Evolutionary conservation across 2,888 invertebrate species (phyloP).

Genomic region (Ypsolopha scabrella): DNA sequence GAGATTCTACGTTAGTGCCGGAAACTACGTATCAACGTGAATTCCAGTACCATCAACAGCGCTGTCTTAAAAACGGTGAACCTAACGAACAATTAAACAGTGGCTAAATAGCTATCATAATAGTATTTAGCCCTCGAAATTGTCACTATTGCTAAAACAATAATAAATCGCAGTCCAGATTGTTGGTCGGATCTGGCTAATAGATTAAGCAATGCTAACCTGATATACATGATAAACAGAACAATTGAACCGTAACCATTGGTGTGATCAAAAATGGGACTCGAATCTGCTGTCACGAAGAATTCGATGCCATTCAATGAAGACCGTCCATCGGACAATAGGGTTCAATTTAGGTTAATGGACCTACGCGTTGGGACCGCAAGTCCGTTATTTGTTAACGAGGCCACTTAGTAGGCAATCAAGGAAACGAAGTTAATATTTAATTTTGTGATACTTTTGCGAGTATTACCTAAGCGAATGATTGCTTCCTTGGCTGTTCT

Average conservation of each 20-base stretch:
- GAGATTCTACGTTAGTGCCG: conserved; percentile 34
- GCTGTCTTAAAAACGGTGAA: conserved; percentile 23
- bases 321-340: conserved; percentile 29
- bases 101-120: too few relatives aligned
- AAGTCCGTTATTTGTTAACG: conserved; percentile 10
- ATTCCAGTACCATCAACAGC: conserved; percentile 34
- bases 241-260: too few relatives aligned
- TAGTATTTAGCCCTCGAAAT: too few relatives aligned
- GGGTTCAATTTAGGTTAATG: conserved; percentile 50
- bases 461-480: too few relatives aligned
- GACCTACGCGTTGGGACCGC: conserved; percentile 25
- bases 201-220: too few relatives aligned
- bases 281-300: conserved; percentile 4
- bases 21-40: conserved; percentile 11
- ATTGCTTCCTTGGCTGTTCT: too few relatives aligned
- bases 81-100: too few relatives aligned
- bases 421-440: not conserved
- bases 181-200: too few relatives aligned
- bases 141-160: too few relatives aligned
- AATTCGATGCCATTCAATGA: conserved; percentile 26
- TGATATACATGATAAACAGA: too few relatives aligned
- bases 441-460: not conserved
- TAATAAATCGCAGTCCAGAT: too few relatives aligned
- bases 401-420: conserved; percentile 3
- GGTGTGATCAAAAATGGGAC: conserved; percentile 7